These are phyloP conservation scores for Centropristis striata DNA, from an alignment of 2,113 vertebrate species.

Conservation along the genomic window DNA sequence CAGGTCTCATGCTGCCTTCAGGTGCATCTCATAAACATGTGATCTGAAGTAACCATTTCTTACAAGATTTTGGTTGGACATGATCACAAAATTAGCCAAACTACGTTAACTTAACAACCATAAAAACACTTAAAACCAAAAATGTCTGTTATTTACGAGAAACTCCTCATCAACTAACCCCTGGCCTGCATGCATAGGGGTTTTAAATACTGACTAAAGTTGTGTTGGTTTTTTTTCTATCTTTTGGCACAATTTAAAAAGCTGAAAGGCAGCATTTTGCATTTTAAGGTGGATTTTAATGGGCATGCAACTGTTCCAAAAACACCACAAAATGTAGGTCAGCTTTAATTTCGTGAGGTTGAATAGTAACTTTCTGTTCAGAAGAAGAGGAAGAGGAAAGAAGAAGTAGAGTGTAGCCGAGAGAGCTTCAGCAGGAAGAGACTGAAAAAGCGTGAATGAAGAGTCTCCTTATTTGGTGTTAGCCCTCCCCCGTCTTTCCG, in stretches of 20 bases:
- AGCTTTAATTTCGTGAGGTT: fast-evolving
- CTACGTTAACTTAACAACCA: background rate
- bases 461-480: slow-evolving; percentile 73
- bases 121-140: background rate
- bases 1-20: slow-evolving; percentile 15
- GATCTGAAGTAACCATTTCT: background rate
- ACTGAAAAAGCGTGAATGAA: slow-evolving; percentile 36
- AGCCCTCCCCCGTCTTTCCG: slow-evolving; percentile 52
- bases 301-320: background rate
- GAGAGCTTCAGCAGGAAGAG: slow-evolving; percentile 34
- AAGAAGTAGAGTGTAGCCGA: slow-evolving; percentile 35
- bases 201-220: background rate
- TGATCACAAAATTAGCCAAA: background rate
- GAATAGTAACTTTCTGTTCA: background rate
- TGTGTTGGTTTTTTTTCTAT: background rate
- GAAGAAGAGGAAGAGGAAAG: background rate
- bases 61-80: background rate
- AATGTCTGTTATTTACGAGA: background rate
- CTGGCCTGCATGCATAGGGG: too few relatives aligned
- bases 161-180: background rate
- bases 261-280: background rate
- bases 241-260: background rate
- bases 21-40: background rate
- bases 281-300: background rate
- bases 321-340: background rate